phyloP scores from a whole-genome alignment of 2,797 vertebrate genomes.

The Scarus forsteni region DNA sequence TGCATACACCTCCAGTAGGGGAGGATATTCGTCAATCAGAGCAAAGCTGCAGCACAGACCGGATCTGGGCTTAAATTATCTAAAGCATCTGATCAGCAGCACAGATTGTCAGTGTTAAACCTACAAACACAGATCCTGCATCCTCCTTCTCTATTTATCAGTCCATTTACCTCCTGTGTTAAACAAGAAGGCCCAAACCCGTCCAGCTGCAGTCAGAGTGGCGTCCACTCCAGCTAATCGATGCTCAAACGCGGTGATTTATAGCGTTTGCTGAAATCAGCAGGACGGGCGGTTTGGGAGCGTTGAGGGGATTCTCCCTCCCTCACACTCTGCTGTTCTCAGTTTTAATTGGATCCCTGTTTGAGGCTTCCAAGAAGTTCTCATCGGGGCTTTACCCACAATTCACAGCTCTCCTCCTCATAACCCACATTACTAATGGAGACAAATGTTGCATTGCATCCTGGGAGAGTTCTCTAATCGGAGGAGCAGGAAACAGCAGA shows the following conservation, averaged over 20 bases:
- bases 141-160: not conserved
- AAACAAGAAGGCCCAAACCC: conserved; percentile 27
- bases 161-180: not conserved
- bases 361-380: conserved; percentile 69
- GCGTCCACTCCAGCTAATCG: conserved; percentile 49
- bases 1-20: no score
- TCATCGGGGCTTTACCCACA: conserved; percentile 70
- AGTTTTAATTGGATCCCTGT: conserved; percentile 78
- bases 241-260: conserved; percentile 67
- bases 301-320: conserved; percentile 46
- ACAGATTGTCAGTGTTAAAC: not conserved
- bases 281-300: conserved; percentile 36
- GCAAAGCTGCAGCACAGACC: no score
- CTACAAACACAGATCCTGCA: not conserved
- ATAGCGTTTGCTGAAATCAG: conserved; percentile 73
- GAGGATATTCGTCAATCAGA: no score
- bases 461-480: conserved; percentile 83
- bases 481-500: conserved; percentile 63
- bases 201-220: conserved; percentile 31
- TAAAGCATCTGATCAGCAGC: no score
- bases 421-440: conserved; percentile 86
- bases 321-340: conserved; percentile 34
- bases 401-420: conserved; percentile 66
- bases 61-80: no score
- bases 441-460: conserved; percentile 84